phyloP scores from a whole-genome alignment of 2,797 vertebrate species.

The Gadopsis bispinosus region DNA sequence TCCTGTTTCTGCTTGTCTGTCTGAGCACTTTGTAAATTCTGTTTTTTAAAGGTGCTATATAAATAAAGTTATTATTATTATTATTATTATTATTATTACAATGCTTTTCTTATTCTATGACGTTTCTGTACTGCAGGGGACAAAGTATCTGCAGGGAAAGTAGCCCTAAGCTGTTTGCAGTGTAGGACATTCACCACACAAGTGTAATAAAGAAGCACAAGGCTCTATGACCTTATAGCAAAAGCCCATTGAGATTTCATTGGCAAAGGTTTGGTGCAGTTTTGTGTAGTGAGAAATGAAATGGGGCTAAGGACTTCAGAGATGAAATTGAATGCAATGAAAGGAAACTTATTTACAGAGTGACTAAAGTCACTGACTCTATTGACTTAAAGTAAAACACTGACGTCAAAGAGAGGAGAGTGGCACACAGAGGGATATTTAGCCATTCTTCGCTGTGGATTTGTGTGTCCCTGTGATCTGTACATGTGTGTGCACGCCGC shows the following conservation, averaged over 20 bases:
- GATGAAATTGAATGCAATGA: not conserved
- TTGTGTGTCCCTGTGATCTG: not conserved
- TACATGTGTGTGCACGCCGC: not conserved
- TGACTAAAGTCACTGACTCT: not conserved
- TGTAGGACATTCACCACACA: not conserved
- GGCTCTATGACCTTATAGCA: not conserved
- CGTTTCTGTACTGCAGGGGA: not conserved
- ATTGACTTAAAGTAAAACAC: not conserved
- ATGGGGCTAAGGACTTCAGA: not conserved
- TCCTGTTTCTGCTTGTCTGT: too few relatives aligned
- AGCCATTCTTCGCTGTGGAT: not conserved
- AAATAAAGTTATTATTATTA: too few relatives aligned
- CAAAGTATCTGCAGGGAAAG: not conserved
- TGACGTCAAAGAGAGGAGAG: constrained; percentile 1
- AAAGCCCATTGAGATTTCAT: not conserved
- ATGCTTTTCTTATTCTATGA: not conserved
- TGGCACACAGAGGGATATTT: not conserved
- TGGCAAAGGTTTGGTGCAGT: not conserved
- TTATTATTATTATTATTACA: too few relatives aligned
- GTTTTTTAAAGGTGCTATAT: too few relatives aligned
- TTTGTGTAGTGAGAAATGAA: not conserved
- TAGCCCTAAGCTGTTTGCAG: not conserved
- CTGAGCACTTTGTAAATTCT: too few relatives aligned
- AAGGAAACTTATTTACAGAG: not conserved
- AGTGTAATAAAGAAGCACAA: not conserved